phyloP scores from a whole-genome alignment of 2,113 vertebrate genomes.

The Oncorhynchus keta region DNA sequence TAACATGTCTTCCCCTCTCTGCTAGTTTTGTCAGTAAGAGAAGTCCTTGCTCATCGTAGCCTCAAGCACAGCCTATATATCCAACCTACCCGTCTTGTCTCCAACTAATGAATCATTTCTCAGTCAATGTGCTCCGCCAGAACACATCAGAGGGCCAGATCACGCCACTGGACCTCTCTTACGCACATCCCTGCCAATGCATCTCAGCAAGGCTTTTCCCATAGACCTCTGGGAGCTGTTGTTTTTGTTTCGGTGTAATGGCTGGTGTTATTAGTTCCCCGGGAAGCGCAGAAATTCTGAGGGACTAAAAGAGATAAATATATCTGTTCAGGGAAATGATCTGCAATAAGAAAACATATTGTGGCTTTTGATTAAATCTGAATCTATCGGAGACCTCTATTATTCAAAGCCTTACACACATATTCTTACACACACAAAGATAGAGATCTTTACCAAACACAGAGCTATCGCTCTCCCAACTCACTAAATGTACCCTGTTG shows the following conservation, averaged over 20 bases:
- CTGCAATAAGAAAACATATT: conserved; percentile 15
- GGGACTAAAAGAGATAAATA: conserved; percentile 35
- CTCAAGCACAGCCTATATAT: conserved; percentile 63
- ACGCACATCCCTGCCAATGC: conserved; percentile 61
- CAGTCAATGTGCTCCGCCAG: conserved; percentile 70
- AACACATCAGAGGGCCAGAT: conserved; percentile 61
- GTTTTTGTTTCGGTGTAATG: conserved; percentile 57
- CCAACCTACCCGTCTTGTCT: conserved; percentile 65
- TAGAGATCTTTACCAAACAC: conserved; percentile 17
- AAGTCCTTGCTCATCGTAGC: conserved; percentile 43
- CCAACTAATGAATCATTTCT: conserved; percentile 78
- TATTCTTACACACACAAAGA: not conserved
- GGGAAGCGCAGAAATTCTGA: conserved; percentile 40
- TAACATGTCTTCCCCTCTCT: not conserved
- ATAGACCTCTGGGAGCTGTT: conserved; percentile 63
- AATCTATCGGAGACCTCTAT: conserved; percentile 1
- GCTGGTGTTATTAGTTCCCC: conserved; percentile 60
- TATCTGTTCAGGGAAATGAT: conserved; percentile 26
- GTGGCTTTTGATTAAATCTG: conserved; percentile 9
- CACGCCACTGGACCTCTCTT: conserved; percentile 58
- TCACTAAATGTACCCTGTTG: conserved; percentile 39
- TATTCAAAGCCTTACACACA: not conserved
- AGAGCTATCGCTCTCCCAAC: conserved; percentile 17
- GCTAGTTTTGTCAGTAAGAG: conserved; percentile 12
- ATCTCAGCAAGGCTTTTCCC: conserved; percentile 63